Percentiles rank a stretch among this genome's conserved stretches.
These are phyloP conservation scores for Papilio glaucus DNA, from an alignment of 1,140 invertebrate species.

Conservation along the genomic window DNA sequence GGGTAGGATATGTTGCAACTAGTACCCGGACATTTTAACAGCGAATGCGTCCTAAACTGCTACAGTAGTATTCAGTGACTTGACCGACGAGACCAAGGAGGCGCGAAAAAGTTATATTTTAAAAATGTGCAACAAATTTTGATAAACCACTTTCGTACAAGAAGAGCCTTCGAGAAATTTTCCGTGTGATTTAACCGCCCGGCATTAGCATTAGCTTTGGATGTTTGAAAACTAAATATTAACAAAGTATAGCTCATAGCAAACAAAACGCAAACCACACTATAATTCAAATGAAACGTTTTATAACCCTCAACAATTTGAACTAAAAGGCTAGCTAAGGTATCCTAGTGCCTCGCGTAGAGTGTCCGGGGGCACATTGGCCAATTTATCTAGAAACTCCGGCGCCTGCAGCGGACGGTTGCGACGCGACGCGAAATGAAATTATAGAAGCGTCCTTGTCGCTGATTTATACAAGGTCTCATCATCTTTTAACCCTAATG, in stretches of 20 bases:
- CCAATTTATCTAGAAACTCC: constrained; percentile 9
- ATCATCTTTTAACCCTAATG: neutral
- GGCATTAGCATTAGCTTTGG: no score
- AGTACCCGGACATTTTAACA: no score
- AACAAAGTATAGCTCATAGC: no score
- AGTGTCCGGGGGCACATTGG: neutral
- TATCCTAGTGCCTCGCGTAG: neutral
- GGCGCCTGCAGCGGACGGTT: neutral
- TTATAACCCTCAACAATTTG: neutral
- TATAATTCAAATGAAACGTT: neutral
- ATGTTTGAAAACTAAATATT: no score
- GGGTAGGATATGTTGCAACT: neutral
- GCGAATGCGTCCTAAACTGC: no score
- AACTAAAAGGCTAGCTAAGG: neutral
- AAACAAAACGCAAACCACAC: neutral
- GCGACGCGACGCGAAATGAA: neutral
- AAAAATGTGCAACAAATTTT: no score
- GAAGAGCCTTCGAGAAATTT: no score
- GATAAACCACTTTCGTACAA: no score
- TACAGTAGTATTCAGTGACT: no score
- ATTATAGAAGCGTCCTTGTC: constrained; percentile 5
- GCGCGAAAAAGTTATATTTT: no score
- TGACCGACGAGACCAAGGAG: no score
- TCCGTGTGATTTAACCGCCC: no score
- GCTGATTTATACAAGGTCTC: neutral